These are phyloP conservation scores for Xiphorhynchus elegans DNA, from an alignment of 2,113 vertebrate genomes.

Conservation along the genomic window DNA sequence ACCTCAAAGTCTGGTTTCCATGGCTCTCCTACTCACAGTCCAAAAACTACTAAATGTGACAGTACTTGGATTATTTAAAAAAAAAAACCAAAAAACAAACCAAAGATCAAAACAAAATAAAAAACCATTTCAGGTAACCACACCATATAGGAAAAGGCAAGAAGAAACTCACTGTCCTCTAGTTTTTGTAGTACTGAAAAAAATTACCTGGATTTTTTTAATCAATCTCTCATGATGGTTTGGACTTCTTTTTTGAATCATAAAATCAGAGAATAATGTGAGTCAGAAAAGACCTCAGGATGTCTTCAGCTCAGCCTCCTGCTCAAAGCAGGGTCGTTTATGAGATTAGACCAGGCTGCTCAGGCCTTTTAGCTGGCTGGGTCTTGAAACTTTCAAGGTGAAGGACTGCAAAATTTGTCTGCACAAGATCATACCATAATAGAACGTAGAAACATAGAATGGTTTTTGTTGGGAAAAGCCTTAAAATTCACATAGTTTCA, in stretches of 20 bases:
- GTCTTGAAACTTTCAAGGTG: neutral
- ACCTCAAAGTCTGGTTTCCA: neutral
- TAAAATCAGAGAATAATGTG: neutral
- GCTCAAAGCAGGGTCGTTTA: neutral
- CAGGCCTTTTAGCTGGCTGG: neutral
- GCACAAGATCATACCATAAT: neutral
- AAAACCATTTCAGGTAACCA: neutral
- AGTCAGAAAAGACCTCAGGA: neutral
- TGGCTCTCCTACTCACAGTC: neutral
- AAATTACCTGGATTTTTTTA: neutral
- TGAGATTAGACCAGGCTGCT: neutral
- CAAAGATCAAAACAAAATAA: neutral
- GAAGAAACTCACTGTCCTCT: neutral
- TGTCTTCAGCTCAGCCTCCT: neutral
- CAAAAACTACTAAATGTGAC: neutral
- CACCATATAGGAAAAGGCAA: neutral
- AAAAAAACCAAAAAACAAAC: too few species aligned
- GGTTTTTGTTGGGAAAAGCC: neutral
- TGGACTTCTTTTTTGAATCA: neutral
- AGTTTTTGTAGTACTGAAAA: neutral
- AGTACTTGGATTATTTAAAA: neutral
- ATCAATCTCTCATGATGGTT: fast-evolving
- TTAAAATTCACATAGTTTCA: neutral
- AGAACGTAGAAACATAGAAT: neutral
- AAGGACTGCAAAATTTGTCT: neutral